Percentiles rank a stretch among this genome's conserved stretches.
phyloP scores from a whole-genome alignment of 2,888 invertebrate genomes.

The Mimachlamys varia region DNA sequence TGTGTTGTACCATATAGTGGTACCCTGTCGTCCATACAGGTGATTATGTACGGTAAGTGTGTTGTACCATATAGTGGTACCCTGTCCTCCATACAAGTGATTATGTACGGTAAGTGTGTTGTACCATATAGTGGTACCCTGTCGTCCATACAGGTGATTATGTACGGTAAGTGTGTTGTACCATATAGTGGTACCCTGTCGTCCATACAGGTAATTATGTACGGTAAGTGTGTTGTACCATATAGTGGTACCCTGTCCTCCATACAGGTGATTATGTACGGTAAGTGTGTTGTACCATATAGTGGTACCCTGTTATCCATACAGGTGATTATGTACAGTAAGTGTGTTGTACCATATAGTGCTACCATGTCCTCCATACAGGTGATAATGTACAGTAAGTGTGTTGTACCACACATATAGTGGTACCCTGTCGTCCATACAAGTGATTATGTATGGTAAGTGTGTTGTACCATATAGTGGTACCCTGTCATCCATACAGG shows the following conservation, averaged over 20 bases:
- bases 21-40: not conserved
- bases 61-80: no score
- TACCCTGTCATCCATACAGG: not conserved
- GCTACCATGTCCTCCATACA: not conserved
- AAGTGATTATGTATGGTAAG: not conserved
- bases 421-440: not conserved
- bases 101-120: not conserved
- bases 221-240: not conserved
- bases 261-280: no score
- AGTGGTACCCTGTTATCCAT: no score
- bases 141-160: not conserved
- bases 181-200: no score
- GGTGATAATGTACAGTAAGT: not conserved
- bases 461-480: no score
- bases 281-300: constrained; percentile 26
- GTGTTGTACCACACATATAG: no score
- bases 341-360: no score
- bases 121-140: no score
- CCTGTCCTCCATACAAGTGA: not conserved
- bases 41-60: not conserved
- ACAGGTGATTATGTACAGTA: not conserved
- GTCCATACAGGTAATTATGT: no score
- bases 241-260: no score
- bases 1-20: no score
- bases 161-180: not conserved